Base-by-base conservation (phyloP, 1,140 invertebrate species). In the Druon quercuslanigerum region DNA sequence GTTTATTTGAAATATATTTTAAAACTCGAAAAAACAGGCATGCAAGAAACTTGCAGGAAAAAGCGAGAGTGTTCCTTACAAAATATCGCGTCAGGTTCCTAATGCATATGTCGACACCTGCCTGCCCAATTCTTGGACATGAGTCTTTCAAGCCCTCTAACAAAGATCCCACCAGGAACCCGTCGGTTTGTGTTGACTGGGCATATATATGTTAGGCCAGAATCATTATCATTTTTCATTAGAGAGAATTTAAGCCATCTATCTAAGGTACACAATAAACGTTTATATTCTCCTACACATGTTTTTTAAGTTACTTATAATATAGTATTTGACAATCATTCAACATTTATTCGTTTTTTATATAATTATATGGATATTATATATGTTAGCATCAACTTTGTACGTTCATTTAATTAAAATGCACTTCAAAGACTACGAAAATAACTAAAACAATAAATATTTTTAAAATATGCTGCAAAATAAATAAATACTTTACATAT, bases 321-420 rank as follows among this genome's bases (percentile, higher is more conserved):
- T 33, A 33, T 66, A 66, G 20, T 66, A 14, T 66, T 16, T n/a
- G 25, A 66, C 51, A 77, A 19, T 57, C 51, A 51, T 46, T 56
- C 51, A 71, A 77, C 73, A 80, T 73, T 75, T 79, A 82, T 51
- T 72, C 79, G 74, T 71, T 73, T 77, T 66, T 7, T 33, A 66
- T 66, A 33, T 33, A 33, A 33, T 33, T 33, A 25, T 25, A 25
- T 25, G 5, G 25, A 33, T 33, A 33, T 33, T 33, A 33, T 33
- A 33, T 60, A 60, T 33, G 11, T 40, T 8, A 66, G 16, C 33
- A 66, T 33, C 60, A 66, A 66, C 60, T 46, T 66, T 66, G 60
- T 40, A 66, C 33, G 13, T 66, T 46, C 5, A 40, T 40, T 66
- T 16, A 66, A 66, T 66, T 1, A 66, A 40, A 66, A n/a, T 66